Conservation (phyloP, 2,888 invertebrate species). For the Pandemis cinnamomeana region DNA sequence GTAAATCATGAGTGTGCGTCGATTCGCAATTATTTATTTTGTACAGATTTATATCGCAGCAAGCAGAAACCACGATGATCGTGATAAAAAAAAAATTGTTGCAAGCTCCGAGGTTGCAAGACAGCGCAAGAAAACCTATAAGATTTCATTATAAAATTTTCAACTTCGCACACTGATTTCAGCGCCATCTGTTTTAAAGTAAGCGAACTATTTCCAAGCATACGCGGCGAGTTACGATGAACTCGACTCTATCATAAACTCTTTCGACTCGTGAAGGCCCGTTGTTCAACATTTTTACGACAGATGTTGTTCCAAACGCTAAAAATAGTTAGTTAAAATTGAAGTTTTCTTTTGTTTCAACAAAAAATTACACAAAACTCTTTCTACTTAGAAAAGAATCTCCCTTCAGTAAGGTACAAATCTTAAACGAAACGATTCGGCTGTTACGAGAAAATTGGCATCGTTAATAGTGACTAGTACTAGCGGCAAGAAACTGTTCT, state of each 20-base stretch:
- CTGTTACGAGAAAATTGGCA: too few relatives aligned
- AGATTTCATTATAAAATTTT: too few relatives aligned
- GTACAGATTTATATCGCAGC: too few relatives aligned
- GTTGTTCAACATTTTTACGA: slow-evolving; percentile 5
- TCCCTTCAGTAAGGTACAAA: too few relatives aligned
- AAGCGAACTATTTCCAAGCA: slow-evolving; percentile 3
- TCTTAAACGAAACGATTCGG: too few relatives aligned
- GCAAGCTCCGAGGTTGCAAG: too few relatives aligned
- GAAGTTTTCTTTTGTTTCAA: background rate
- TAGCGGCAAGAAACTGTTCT: too few relatives aligned
- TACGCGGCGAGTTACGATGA: background rate
- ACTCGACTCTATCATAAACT: background rate
- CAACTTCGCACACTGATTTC: background rate
- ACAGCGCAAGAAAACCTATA: too few relatives aligned
- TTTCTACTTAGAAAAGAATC: too few relatives aligned
- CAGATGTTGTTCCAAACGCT: slow-evolving; percentile 29
- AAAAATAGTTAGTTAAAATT: background rate
- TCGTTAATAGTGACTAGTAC: too few relatives aligned
- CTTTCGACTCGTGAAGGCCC: background rate
- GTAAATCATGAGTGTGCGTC: background rate
- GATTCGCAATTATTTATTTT: background rate
- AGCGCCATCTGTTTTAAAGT: slow-evolving; percentile 43
- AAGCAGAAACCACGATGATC: background rate
- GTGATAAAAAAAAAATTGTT: too few relatives aligned
- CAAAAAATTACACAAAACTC: background rate